phyloP scores from a whole-genome alignment of 2,888 invertebrate species.

The Ganaspis brasiliensis region DNA sequence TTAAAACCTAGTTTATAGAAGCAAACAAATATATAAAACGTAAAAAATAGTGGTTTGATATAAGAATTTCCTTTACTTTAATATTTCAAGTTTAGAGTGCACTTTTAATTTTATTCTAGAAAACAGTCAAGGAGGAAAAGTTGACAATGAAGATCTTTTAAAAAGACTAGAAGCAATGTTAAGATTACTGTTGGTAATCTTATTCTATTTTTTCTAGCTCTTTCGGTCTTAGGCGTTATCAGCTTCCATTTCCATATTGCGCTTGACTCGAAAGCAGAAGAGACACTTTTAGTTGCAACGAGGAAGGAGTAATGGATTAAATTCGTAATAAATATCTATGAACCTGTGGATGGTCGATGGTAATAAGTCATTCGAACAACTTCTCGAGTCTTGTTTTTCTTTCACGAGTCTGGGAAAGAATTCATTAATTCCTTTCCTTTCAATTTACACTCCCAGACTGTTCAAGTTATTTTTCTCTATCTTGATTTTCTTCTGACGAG shows the following conservation, averaged over 20 bases:
- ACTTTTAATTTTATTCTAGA: background rate
- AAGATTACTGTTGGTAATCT: conserved; percentile 27
- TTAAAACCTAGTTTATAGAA: no score
- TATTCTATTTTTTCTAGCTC: background rate
- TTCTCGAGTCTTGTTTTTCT: background rate
- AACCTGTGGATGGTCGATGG: background rate
- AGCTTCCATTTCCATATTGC: conserved; percentile 41
- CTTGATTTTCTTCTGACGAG: background rate
- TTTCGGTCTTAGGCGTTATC: conserved; percentile 18
- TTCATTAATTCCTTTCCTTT: conserved; percentile 1
- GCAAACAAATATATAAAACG: no score
- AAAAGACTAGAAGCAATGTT: conserved; percentile 31
- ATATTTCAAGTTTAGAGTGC: background rate
- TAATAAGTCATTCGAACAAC: background rate
- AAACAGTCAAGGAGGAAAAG: conserved; percentile 9
- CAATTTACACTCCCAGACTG: background rate
- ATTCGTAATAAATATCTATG: conserved; percentile 28
- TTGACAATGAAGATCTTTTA: conserved; percentile 10
- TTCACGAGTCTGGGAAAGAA: background rate
- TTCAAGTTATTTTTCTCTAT: background rate
- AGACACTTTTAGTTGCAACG: conserved; percentile 8
- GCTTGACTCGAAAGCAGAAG: background rate
- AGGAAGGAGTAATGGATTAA: conserved; percentile 30
- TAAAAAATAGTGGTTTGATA: no score
- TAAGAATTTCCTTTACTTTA: no score